A percentile compares a stretch with the other conserved stretches of the same genome.
phyloP scores from a whole-genome alignment of 2,888 invertebrate species.

The Helleia helle region DNA sequence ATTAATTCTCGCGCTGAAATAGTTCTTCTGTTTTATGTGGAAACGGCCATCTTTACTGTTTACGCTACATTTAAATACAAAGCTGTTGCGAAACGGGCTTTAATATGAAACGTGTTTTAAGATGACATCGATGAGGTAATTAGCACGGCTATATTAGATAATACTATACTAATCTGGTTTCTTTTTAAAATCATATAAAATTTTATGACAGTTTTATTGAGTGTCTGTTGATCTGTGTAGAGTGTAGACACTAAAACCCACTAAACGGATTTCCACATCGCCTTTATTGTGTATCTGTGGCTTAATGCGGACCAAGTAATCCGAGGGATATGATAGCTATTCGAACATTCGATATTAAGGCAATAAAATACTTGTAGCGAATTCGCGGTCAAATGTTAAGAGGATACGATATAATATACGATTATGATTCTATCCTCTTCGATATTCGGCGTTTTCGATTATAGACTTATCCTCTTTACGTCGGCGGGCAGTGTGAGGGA shows the following conservation, averaged over 20 bases:
- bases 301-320: constrained; percentile 2
- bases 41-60: background rate
- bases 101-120: no score
- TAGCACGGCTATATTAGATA: no score
- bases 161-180: no score
- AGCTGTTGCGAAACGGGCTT: no score
- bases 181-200: no score
- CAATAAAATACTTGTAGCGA: constrained; percentile 8
- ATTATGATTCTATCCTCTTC: background rate
- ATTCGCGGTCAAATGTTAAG: background rate
- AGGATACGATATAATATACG: constrained; percentile 1
- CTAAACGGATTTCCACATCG: background rate
- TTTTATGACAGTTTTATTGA: no score
- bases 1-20: constrained; percentile 10
- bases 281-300: constrained; percentile 2
- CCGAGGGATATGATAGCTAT: constrained; percentile 3
- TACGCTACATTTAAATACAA: no score
- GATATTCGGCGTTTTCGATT: background rate
- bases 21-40: background rate
- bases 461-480: background rate
- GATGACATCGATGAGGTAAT: no score
- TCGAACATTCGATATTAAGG: constrained; percentile 3
- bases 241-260: background rate
- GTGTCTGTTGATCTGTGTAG: no score
- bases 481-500: no score